These are phyloP conservation scores for Athrips mouffetella DNA, from an alignment of 2,888 invertebrate genomes.

Conservation along the genomic window DNA sequence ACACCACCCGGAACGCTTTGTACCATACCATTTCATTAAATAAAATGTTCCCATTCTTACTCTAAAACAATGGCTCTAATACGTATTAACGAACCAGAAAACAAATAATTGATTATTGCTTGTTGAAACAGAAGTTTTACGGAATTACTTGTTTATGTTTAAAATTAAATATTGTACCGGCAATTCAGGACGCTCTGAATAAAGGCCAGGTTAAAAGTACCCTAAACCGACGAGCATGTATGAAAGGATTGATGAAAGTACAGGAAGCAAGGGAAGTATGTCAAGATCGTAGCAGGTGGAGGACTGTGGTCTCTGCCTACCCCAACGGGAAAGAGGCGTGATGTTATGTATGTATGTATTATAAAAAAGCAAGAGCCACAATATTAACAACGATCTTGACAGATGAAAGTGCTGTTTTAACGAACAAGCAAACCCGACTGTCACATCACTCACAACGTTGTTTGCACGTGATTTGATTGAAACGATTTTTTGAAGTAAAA, in stretches of 20 bases:
- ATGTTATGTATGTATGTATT: too few relatives aligned
- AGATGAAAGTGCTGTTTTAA: slow-evolving; percentile 1
- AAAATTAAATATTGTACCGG: too few relatives aligned
- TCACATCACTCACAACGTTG: background rate
- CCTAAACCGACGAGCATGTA: too few relatives aligned
- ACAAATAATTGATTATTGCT: slow-evolving; percentile 18
- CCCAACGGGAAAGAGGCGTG: too few relatives aligned
- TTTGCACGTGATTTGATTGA: slow-evolving; percentile 2
- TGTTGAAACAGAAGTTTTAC: too few relatives aligned
- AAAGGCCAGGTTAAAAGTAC: too few relatives aligned
- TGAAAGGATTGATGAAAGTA: too few relatives aligned
- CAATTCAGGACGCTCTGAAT: too few relatives aligned
- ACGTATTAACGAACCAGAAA: slow-evolving; percentile 18
- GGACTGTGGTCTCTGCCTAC: too few relatives aligned
- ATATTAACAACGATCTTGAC: background rate
- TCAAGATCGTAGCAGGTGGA: too few relatives aligned
- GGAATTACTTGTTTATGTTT: too few relatives aligned
- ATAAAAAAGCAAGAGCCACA: slow-evolving; percentile 20
- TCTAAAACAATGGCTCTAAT: slow-evolving; percentile 27
- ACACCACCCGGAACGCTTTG: slow-evolving; percentile 42
- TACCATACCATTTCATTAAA: slow-evolving; percentile 35
- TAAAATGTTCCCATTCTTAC: slow-evolving; percentile 28
- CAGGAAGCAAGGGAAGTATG: too few relatives aligned
- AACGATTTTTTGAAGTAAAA: background rate
- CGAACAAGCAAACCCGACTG: background rate